Percentiles rank a stretch among this genome's conserved stretches.
Evolutionary conservation across 1,140 invertebrate species (phyloP).

Genomic region (Chionoecetes opilio): DNA sequence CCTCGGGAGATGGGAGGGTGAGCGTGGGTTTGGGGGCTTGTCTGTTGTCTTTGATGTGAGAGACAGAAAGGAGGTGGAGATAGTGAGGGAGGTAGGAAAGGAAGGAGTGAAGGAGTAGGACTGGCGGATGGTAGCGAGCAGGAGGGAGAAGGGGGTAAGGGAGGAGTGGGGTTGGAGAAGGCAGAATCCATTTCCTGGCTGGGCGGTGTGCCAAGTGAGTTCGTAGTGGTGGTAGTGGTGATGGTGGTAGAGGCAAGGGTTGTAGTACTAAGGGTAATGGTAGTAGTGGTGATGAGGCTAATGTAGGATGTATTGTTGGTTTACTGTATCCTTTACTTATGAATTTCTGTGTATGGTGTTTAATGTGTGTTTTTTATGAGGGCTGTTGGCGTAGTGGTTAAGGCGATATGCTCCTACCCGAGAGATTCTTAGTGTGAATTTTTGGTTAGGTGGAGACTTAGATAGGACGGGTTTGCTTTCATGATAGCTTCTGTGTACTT

Average conservation of each 20-base stretch:
- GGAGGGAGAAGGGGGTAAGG: neutral
- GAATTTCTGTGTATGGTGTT: no score
- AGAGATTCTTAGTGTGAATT: no score
- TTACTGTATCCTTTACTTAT: no score
- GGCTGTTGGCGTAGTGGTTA: no score
- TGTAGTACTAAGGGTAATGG: neutral
- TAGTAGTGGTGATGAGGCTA: neutral
- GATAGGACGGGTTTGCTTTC: no score
- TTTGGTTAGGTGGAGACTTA: no score
- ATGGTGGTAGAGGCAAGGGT: neutral
- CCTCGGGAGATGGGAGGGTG: neutral
- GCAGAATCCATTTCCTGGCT: constrained; percentile 27
- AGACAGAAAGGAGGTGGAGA: constrained; percentile 5
- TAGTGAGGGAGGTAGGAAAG: neutral
- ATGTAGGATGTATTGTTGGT: neutral
- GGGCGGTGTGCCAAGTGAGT: neutral
- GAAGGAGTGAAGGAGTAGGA: neutral
- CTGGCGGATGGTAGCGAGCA: neutral
- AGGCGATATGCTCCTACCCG: no score
- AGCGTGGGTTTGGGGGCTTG: neutral
- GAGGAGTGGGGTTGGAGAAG: constrained; percentile 24
- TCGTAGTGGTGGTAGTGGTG: neutral
- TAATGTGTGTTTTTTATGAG: no score
- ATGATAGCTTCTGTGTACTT: no score
- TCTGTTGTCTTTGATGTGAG: constrained; percentile 28